Conservation (phyloP, 1,140 invertebrate genomes). For the Brachionus plicatilis region DNA sequence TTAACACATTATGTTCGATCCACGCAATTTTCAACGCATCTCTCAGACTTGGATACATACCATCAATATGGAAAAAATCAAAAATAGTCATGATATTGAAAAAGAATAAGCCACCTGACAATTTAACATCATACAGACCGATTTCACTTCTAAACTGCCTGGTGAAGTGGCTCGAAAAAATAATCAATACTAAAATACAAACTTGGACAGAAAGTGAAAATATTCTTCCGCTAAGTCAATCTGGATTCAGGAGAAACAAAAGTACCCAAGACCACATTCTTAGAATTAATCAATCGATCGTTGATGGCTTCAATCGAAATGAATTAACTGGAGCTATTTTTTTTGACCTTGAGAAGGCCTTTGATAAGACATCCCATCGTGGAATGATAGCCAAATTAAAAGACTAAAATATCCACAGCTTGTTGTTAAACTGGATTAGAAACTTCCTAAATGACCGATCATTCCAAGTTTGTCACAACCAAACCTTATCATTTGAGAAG, state of each 20-base stretch:
- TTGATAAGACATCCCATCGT: conserved; percentile 51
- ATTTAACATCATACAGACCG: conserved; percentile 37
- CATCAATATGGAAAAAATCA: conserved; percentile 40
- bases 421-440: background rate
- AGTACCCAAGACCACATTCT: conserved; percentile 50
- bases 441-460: background rate
- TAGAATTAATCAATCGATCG: conserved; percentile 48
- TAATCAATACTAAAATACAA: conserved; percentile 27
- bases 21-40: background rate
- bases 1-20: background rate
- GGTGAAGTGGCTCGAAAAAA: conserved; percentile 36
- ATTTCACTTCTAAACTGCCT: conserved; percentile 36
- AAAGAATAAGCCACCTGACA: conserved; percentile 26
- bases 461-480: background rate
- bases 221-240: conserved; percentile 22
- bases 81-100: conserved; percentile 41
- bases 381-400: conserved; percentile 49
- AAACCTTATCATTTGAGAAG: background rate
- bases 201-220: background rate
- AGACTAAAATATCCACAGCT: background rate
- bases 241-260: conserved; percentile 47
- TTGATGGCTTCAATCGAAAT: conserved; percentile 47
- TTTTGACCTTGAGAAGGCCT: conserved; percentile 54
- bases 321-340: conserved; percentile 45
- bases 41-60: background rate